phyloP scores from a whole-genome alignment of 2,888 invertebrate species.

The Drosophila colorata region DNA sequence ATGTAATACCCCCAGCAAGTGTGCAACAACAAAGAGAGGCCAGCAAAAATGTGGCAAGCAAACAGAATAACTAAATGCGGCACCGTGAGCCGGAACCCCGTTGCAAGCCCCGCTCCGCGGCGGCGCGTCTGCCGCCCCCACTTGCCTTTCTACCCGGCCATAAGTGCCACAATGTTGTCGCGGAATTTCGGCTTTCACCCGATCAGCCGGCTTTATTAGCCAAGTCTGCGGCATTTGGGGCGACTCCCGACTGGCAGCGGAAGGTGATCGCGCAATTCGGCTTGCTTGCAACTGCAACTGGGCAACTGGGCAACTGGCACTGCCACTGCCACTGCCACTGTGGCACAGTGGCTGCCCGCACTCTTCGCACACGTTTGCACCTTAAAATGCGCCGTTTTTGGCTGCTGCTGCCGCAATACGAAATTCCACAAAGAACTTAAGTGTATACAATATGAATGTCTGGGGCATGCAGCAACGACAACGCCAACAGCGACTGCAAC shows the following conservation, averaged over 20 bases:
- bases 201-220: constrained; percentile 78
- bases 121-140: constrained; percentile 17
- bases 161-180: constrained; percentile 74
- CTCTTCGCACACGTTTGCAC: constrained; percentile 45
- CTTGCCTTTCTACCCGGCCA: constrained; percentile 42
- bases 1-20: not conserved
- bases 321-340: constrained; percentile 8
- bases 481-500: constrained; percentile 11
- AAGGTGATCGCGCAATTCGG: constrained; percentile 46
- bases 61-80: constrained; percentile 76
- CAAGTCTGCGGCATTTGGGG: constrained; percentile 62
- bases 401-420: constrained; percentile 62
- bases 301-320: no score
- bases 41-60: constrained; percentile 67
- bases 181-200: constrained; percentile 84
- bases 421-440: constrained; percentile 82
- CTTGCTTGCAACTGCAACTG: constrained; percentile 35
- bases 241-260: constrained; percentile 22
- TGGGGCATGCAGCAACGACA: constrained; percentile 70
- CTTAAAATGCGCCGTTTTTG: constrained; percentile 58
- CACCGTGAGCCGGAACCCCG: constrained; percentile 18
- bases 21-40: constrained; percentile 11
- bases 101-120: constrained; percentile 1
- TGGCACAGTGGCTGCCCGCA: constrained; percentile 3
- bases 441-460: constrained; percentile 78